Evolutionary conservation across 2,888 invertebrate species (phyloP).

Genomic region (Lycaena phlaeas): DNA sequence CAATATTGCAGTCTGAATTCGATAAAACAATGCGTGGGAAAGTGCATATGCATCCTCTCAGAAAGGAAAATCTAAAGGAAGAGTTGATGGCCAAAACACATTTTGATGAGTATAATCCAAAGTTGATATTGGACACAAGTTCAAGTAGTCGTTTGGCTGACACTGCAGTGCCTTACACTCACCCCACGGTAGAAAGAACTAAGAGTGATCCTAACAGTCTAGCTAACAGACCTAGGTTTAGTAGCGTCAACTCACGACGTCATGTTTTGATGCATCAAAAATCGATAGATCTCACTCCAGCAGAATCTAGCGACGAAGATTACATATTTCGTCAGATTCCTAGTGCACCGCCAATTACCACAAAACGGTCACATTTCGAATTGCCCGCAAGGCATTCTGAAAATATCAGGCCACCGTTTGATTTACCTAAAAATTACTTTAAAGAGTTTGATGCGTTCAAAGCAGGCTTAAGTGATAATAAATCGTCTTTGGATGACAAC

Average conservation of each 20-base stretch:
- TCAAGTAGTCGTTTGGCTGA: slow-evolving; percentile 67
- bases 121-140: slow-evolving; percentile 68
- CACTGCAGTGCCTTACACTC: slow-evolving; percentile 72
- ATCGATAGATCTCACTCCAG: slow-evolving; percentile 87
- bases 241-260: slow-evolving; percentile 81
- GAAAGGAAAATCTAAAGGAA: slow-evolving; percentile 74
- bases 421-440: slow-evolving; percentile 81
- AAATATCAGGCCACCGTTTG: slow-evolving; percentile 77
- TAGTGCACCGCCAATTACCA: slow-evolving; percentile 81
- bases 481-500: slow-evolving; percentile 67
- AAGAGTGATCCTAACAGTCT: slow-evolving; percentile 89
- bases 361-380: slow-evolving; percentile 80
- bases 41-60: slow-evolving; percentile 51
- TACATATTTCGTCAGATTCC: slow-evolving; percentile 83
- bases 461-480: slow-evolving; percentile 64
- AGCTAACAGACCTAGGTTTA: slow-evolving; percentile 80
- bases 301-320: slow-evolving; percentile 89
- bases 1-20: slow-evolving; percentile 75
- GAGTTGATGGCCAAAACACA: slow-evolving; percentile 78
- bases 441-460: slow-evolving; percentile 76
- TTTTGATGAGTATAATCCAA: slow-evolving; percentile 82
- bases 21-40: slow-evolving; percentile 69
- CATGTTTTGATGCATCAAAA: slow-evolving; percentile 89
- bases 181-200: slow-evolving; percentile 85
- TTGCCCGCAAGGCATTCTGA: slow-evolving; percentile 72